Conservation (phyloP, 2,888 invertebrate genomes). For the Chrysina gloriosa region DNA sequence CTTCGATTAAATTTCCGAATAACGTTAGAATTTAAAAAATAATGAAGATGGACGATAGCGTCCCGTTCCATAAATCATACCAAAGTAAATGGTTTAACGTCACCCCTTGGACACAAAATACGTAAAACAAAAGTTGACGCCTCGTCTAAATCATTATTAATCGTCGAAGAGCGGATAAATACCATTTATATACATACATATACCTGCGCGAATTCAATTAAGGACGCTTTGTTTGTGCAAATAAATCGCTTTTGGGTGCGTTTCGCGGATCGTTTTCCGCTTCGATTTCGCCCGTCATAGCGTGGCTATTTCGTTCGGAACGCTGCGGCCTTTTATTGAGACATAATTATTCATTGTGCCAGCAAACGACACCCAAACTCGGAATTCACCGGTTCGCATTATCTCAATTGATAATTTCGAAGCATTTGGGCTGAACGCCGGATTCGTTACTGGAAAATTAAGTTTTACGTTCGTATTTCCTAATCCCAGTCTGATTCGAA, state of each 20-base stretch:
- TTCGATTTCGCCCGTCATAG: neutral
- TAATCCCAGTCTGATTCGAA: too few species aligned
- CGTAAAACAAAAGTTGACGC: neutral
- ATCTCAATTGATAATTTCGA: too few species aligned
- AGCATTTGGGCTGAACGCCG: too few species aligned
- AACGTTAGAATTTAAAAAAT: too few species aligned
- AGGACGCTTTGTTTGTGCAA: neutral
- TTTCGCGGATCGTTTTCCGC: slow-evolving; percentile 3
- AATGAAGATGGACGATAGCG: neutral
- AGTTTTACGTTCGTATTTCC: too few species aligned
- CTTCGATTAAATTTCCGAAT: too few species aligned
- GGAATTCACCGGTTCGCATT: too few species aligned
- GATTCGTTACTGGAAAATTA: too few species aligned
- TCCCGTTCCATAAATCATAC: neutral
- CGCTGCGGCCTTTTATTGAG: too few species aligned
- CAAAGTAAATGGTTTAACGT: neutral
- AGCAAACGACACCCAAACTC: too few species aligned
- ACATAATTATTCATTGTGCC: too few species aligned
- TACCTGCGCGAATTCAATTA: slow-evolving; percentile 1
- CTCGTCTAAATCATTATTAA: slow-evolving; percentile 8
- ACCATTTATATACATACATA: neutral
- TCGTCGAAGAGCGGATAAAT: slow-evolving; percentile 6
- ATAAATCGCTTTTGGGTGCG: neutral
- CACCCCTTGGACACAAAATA: neutral
- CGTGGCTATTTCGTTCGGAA: neutral